Percentiles rank a stretch among this genome's conserved stretches.
Conservation (phyloP, 2,797 vertebrate species). For the Eurystomus glaucurus region DNA sequence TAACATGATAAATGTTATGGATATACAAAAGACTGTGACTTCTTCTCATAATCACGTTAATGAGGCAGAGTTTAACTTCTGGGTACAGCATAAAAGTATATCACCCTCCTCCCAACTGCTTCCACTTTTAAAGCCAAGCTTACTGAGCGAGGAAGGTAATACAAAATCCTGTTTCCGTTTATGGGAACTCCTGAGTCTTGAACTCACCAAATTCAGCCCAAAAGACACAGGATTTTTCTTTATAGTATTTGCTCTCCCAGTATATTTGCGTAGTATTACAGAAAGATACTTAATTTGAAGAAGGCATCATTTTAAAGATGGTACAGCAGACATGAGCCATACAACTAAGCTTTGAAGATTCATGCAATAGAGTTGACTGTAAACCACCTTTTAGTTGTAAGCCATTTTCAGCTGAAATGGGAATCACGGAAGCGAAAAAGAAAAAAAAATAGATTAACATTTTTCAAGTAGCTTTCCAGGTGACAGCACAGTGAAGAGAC, state of each 20-base stretch:
- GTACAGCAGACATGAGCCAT: not conserved
- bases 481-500: not conserved
- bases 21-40: not conserved
- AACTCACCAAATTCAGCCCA: not conserved
- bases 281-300: not conserved
- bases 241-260: not conserved
- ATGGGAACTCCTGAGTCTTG: rapidly evolving
- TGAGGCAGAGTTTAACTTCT: not conserved
- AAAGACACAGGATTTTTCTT: not conserved
- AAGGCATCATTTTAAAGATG: not conserved
- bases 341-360: not conserved
- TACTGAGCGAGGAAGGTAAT: not conserved
- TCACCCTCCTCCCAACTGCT: not conserved
- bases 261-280: not conserved
- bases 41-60: not conserved
- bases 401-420: not conserved
- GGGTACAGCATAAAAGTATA: not conserved
- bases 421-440: not conserved
- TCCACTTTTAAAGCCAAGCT: not conserved
- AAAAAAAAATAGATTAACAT: not conserved
- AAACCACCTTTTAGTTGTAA: not conserved
- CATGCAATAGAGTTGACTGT: not conserved
- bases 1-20: not conserved
- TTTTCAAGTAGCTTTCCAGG: not conserved
- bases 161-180: not conserved